Conservation (phyloP, 2,113 vertebrate species). For the Thunnus thynnus region DNA sequence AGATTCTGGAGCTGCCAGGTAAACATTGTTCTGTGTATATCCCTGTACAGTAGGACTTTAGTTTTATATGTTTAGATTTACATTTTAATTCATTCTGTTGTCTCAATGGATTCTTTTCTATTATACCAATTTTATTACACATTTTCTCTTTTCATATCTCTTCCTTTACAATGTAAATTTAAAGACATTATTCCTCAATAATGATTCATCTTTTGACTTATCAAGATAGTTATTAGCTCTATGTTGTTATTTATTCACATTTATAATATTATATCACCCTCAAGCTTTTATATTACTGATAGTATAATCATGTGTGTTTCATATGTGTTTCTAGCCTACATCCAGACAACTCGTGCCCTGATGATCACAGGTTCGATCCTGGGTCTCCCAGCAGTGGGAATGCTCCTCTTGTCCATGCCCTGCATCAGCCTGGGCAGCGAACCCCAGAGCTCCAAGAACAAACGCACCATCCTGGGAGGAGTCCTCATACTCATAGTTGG, state of each 20-base stretch:
- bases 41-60: not conserved
- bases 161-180: not conserved
- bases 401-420: conserved; percentile 92
- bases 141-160: not conserved
- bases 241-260: not conserved
- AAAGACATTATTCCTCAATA: not conserved
- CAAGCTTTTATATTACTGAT: not conserved
- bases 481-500: conserved; percentile 91
- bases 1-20: conserved; percentile 97
- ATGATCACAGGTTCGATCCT: conserved; percentile 94
- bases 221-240: not conserved
- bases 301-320: not conserved
- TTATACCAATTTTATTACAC: too few relatives aligned
- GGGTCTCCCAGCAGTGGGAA: conserved; percentile 91
- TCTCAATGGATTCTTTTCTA: not conserved
- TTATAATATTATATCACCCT: not conserved
- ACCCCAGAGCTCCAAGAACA: conserved; percentile 91
- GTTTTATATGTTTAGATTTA: not conserved
- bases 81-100: not conserved
- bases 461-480: conserved; percentile 90
- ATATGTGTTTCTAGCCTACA: conserved; percentile 85
- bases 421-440: conserved; percentile 94
- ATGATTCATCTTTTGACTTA: not conserved
- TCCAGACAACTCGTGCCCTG: conserved; percentile 94
- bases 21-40: conserved; percentile 44